These are phyloP conservation scores for Mystacornis crossleyi DNA, from an alignment of 2,113 vertebrate species.

Conservation along the genomic window DNA sequence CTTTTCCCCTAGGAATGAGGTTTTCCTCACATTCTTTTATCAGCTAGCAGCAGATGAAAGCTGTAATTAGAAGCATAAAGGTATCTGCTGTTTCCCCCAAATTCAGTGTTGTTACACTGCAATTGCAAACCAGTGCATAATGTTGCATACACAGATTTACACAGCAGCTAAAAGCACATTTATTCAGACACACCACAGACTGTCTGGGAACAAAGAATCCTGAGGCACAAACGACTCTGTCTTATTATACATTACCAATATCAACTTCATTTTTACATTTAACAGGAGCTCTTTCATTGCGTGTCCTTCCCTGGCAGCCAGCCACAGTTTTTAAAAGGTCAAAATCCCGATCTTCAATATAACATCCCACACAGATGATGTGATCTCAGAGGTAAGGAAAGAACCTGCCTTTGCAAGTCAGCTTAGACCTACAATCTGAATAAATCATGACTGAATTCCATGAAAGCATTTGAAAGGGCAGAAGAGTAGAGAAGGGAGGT, in stretches of 20 bases:
- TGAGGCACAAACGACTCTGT: not conserved
- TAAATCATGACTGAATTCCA: not conserved
- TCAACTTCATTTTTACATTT: not conserved
- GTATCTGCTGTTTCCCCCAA: not conserved
- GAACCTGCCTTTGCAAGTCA: not conserved
- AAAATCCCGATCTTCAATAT: not conserved
- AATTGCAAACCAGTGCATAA: not conserved
- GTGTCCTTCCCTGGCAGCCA: not conserved
- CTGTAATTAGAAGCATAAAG: not conserved
- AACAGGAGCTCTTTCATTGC: not conserved
- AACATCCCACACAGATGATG: not conserved
- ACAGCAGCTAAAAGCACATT: not conserved
- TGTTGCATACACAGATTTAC: not conserved
- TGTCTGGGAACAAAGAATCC: constrained; percentile 2
- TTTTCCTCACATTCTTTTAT: constrained; percentile 35
- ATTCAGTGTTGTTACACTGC: not conserved
- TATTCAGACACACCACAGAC: not conserved
- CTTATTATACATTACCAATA: not conserved
- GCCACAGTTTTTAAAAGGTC: not conserved
- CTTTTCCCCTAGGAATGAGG: not conserved
- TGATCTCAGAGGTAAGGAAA: not conserved
- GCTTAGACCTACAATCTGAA: not conserved
- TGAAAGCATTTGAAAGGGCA: not conserved
- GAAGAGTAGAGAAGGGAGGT: not conserved
- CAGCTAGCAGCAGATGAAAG: constrained; percentile 14